Base-by-base conservation (phyloP, 2,888 invertebrate species). In the Chamaedrilus cognettii region DNA sequence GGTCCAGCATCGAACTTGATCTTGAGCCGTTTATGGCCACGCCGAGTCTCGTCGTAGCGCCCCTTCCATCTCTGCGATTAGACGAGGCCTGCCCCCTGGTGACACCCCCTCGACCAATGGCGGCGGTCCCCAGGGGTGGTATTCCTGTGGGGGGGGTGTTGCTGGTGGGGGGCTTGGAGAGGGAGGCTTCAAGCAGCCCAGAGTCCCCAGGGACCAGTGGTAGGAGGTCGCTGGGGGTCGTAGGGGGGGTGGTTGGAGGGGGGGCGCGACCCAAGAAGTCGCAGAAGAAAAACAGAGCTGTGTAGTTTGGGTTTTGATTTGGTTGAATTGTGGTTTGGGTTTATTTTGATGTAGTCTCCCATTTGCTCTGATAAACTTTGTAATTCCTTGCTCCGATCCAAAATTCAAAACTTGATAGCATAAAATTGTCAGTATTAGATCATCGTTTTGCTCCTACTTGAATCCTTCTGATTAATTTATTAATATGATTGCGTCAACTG, bases 241-340 rank as follows among this genome's bases (percentile, higher is more conserved):
- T 52, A 26, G 11, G 7, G 15, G 55, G 7, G 11, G 55, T 52
- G 55, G 11, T 23, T 7, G 55, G 7, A 7, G 11, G 59, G 15
- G 70, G 70, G 23, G 70, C 70, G 23, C 49, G 70, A 30, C 70
- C 70, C 3, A 70, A 70, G 58, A 70, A 65, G 50, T 62, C 67
- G 7, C 60, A 61, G 5, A 63, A 60, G 30, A 67, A 70, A 58
- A 64, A 64, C 26, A 33, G 56, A 19, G 57, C 64, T 1, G 64
- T 64, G 26, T 64, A 52, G 28, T n/a, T n/a, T n/a, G n/a, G n/a
- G n/a, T n/a, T n/a, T n/a, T n/a, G n/a, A n/a, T n/a, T n/a, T n/a
- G n/a, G n/a, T n/a, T n/a, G n/a, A n/a, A n/a, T n/a, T n/a, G n/a
- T n/a, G n/a, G n/a, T n/a, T n/a, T n/a, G n/a, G n/a, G n/a, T n/a